Base-by-base conservation (phyloP, 2,888 invertebrate species). In the Diploptera punctata region DNA sequence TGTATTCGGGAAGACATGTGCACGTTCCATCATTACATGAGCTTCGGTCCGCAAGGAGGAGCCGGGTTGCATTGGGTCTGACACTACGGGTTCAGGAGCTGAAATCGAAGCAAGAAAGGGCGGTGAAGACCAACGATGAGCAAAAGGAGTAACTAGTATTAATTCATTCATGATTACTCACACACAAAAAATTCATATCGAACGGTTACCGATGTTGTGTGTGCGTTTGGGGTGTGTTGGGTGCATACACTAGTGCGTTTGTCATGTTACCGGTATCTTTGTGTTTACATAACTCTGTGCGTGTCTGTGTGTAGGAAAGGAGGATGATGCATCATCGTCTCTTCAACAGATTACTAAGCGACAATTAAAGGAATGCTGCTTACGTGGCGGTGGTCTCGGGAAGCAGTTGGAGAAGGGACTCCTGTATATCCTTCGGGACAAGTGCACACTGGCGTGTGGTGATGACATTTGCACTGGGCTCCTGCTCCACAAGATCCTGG, bases 371-470 rank as follows among this genome's bases (percentile, higher is more conserved):
- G 91, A 16, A 10, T 60, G 62, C 44, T 67, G 75, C 83, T 85
- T 87, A 86, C 89, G 84, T 79, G 84, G 81, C 71, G 84, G 83
- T 69, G 87, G 89, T 81, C 88, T 87, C 10, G 84, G 82, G 33
- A 85, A 83, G 79, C 93, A 93, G 76, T 86, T 89, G 74, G 85
- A 88, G 80, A 93, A 93, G 24, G 94, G 93, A 85, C 92, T 24
- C 94, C 94, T 2, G 86, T 88, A 77, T 89, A 93, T 67, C 91
- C 91, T 24, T 87, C 84, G 3, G 87, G 84, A 80, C 94, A 94
- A 44, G 88, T 88, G 80, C 94, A 94, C 77, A 90, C 89, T 5
- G 94, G 91, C 18, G 90, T 86, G 79, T 94, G 94, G 78, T 89
- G 90, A 77, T 91, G 89, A 10, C 93, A 91, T 79, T 85, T 86